Percentiles rank a stretch among this genome's conserved stretches.
These are phyloP conservation scores for Diachrysia chrysitis DNA, from an alignment of 2,888 invertebrate genomes.

Conservation along the genomic window DNA sequence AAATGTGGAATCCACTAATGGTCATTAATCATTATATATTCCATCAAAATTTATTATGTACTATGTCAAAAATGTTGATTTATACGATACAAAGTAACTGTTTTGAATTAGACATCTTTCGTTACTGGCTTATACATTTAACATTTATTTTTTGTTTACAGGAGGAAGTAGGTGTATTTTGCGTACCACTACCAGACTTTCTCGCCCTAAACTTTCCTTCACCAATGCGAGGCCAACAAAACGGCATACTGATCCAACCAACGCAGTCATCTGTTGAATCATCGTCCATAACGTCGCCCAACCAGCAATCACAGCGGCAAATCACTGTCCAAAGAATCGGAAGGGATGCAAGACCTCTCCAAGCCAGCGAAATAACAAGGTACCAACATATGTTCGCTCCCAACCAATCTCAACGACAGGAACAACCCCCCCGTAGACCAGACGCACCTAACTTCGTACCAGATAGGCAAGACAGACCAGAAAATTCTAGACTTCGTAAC, in stretches of 20 bases:
- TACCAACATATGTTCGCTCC: conserved; percentile 83
- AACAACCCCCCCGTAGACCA: conserved; percentile 54
- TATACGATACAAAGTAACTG: too few species aligned
- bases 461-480: conserved; percentile 69
- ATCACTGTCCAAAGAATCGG: conserved; percentile 89
- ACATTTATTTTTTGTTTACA: conserved; percentile 52
- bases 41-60: too few species aligned
- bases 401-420: conserved; percentile 62
- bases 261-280: conserved; percentile 60
- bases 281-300: conserved; percentile 60
- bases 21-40: too few species aligned
- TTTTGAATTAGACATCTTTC: not conserved
- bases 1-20: too few species aligned
- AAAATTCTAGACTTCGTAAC: conserved; percentile 72
- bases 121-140: not conserved
- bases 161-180: conserved; percentile 85
- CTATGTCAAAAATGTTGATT: too few species aligned
- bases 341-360: conserved; percentile 87
- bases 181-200: conserved; percentile 83
- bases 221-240: conserved; percentile 62
- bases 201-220: conserved; percentile 78
- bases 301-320: conserved; percentile 74
- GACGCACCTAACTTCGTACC: conserved; percentile 70
- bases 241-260: conserved; percentile 70
- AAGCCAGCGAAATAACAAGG: conserved; percentile 86